A percentile compares a stretch with the other conserved stretches of the same genome.
Conservation (phyloP, 2,113 vertebrate species). For the Arenaria interpres region DNA sequence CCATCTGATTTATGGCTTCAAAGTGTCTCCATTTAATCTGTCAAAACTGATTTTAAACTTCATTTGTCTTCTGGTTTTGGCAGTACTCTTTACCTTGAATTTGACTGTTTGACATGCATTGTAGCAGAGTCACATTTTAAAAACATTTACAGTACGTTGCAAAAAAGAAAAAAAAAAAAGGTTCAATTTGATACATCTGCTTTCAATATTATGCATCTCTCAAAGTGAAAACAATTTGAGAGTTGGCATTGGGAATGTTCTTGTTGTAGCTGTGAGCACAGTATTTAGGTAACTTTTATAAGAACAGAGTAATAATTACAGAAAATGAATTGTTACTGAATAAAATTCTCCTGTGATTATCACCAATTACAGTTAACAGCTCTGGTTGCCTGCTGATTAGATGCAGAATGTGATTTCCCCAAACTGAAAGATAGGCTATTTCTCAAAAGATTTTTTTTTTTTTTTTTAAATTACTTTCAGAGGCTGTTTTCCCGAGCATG, state of each 20-base stretch:
- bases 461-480: neutral
- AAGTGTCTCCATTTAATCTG: slow-evolving; percentile 86
- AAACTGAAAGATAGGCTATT: neutral
- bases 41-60: slow-evolving; percentile 86
- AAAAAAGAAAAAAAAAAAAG: neutral
- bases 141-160: slow-evolving; percentile 75
- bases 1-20: slow-evolving; percentile 86
- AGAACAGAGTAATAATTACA: slow-evolving; percentile 86
- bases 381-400: slow-evolving; percentile 80
- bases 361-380: slow-evolving; percentile 79
- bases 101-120: slow-evolving; percentile 85
- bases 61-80: slow-evolving; percentile 88
- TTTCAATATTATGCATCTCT: slow-evolving; percentile 88
- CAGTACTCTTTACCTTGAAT: slow-evolving; percentile 82
- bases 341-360: slow-evolving; percentile 81
- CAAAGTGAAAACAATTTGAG: slow-evolving; percentile 86
- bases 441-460: neutral
- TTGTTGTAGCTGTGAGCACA: slow-evolving; percentile 80
- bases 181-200: slow-evolving; percentile 86
- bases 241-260: slow-evolving; percentile 79
- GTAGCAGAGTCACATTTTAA: slow-evolving; percentile 79
- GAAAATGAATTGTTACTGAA: slow-evolving; percentile 90
- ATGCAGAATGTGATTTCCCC: slow-evolving; percentile 57
- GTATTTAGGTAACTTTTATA: slow-evolving; percentile 86
- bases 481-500: neutral